phyloP scores from a whole-genome alignment of 2,113 vertebrate genomes.

The Caranx ignobilis region DNA sequence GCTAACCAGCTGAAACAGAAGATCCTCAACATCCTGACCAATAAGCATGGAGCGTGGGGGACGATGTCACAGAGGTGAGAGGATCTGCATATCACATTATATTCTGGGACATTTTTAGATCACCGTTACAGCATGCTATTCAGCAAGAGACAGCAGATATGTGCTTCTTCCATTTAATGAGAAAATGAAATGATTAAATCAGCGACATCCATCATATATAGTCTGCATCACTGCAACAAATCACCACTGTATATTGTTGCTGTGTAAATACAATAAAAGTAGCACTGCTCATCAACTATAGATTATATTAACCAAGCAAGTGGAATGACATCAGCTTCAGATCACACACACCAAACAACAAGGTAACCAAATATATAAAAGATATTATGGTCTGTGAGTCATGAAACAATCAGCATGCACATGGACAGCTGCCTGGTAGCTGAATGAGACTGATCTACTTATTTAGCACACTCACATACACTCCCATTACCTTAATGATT shows the following conservation, averaged over 20 bases:
- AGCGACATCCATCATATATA: not conserved
- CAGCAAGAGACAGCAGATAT: not conserved
- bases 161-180: conserved; percentile 4
- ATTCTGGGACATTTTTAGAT: conserved; percentile 5
- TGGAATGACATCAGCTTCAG: not conserved
- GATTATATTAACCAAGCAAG: not conserved
- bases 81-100: not conserved
- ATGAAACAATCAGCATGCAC: not conserved
- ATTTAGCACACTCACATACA: conserved; percentile 15
- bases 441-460: conserved; percentile 5
- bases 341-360: not conserved
- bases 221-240: not conserved
- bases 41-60: conserved; percentile 99
- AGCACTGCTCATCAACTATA: not conserved
- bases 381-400: not conserved
- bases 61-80: conserved; percentile 93
- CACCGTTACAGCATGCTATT: not conserved
- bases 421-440: conserved; percentile 18
- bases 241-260: not conserved
- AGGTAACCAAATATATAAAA: not conserved
- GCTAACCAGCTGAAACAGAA: conserved; percentile 99
- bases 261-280: not conserved
- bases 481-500: conserved; percentile 35
- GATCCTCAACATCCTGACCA: conserved; percentile 98
- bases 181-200: not conserved